These are phyloP conservation scores for Rhinolophus sinicus DNA, from an alignment of 2,113 vertebrate species.

Conservation along the genomic window DNA sequence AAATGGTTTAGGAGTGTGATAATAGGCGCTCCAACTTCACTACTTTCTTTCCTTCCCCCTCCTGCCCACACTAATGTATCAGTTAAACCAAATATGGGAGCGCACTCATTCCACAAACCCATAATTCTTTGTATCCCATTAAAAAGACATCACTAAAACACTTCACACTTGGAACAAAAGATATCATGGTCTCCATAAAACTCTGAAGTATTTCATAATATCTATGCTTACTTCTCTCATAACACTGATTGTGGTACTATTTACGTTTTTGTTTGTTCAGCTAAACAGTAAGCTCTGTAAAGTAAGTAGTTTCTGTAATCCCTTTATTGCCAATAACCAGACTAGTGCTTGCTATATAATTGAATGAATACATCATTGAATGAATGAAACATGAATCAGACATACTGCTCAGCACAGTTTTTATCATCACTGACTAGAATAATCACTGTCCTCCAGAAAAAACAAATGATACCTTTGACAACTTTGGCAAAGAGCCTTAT, in stretches of 20 bases:
- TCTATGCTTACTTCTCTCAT: neutral
- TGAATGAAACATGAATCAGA: conserved; percentile 16
- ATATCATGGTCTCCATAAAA: neutral
- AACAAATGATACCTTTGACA: conserved; percentile 21
- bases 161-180: neutral
- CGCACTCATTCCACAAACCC: neutral
- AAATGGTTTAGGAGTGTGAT: neutral
- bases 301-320: neutral
- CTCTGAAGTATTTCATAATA: neutral
- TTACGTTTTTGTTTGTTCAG: neutral
- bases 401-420: neutral
- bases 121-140: neutral
- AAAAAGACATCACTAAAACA: neutral
- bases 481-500: conserved; percentile 37
- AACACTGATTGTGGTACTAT: neutral
- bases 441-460: neutral
- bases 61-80: neutral
- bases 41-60: neutral
- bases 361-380: neutral
- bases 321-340: neutral
- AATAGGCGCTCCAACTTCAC: neutral
- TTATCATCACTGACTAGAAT: neutral
- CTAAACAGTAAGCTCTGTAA: neutral
- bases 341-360: neutral
- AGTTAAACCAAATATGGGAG: neutral